phyloP scores from a whole-genome alignment of 1,140 invertebrate species.

The Probaryconus sp. region DNA sequence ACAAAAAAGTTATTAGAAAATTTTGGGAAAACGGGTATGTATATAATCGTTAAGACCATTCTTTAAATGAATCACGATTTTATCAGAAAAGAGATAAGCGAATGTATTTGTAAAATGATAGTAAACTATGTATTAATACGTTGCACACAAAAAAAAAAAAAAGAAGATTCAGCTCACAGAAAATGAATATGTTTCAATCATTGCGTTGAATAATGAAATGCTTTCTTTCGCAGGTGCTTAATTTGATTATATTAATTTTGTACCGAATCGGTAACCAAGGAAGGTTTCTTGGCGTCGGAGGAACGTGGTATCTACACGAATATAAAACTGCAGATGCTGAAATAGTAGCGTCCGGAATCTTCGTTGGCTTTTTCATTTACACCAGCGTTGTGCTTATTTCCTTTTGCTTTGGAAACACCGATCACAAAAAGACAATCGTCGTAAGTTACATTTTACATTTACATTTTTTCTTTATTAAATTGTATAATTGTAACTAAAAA shows the following conservation, averaged over 20 bases:
- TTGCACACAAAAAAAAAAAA: not conserved
- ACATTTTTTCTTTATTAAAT: not conserved
- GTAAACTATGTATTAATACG: conserved; percentile 16
- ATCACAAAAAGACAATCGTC: conserved; percentile 83
- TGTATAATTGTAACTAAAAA: too few species aligned
- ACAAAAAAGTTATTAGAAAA: too few species aligned
- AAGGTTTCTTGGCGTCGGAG: conserved; percentile 89
- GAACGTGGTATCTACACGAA: conserved; percentile 92
- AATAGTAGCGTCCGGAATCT: conserved; percentile 90
- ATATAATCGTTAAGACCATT: conserved; percentile 37
- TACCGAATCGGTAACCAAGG: conserved; percentile 90
- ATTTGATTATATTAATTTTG: conserved; percentile 87
- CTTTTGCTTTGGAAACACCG: conserved; percentile 85
- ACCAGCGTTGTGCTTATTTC: conserved; percentile 84
- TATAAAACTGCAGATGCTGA: conserved; percentile 90
- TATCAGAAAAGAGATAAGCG: conserved; percentile 47
- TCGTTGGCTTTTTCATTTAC: conserved; percentile 91
- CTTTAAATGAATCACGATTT: conserved; percentile 51
- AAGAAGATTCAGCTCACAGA: conserved; percentile 3
- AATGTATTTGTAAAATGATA: conserved; percentile 58
- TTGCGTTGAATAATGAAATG: conserved; percentile 4
- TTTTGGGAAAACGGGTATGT: too few species aligned
- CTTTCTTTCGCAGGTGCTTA: conserved; percentile 83
- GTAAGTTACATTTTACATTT: conserved; percentile 72
- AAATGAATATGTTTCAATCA: not conserved